Conservation (phyloP, 1,140 invertebrate species). For the Neodiprion lecontei region DNA sequence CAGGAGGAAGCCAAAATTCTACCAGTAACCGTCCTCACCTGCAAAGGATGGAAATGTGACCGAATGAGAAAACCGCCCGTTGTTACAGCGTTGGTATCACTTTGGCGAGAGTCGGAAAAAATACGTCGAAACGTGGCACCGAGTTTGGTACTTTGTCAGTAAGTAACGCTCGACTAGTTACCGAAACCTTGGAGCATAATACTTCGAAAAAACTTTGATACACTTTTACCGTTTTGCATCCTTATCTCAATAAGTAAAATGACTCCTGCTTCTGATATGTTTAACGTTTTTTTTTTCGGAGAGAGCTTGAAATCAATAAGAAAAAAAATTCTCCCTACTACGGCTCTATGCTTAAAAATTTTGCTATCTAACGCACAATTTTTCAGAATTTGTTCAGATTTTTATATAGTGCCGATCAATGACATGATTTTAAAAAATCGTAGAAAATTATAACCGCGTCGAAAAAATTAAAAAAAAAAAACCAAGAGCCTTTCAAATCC, state of each 20-base stretch:
- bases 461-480: no score
- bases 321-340: background rate
- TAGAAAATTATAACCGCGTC: no score
- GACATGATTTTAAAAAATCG: no score
- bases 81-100: conserved; percentile 29
- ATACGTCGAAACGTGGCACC: conserved; percentile 33
- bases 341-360: no score
- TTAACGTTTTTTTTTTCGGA: background rate
- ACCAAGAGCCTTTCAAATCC: no score
- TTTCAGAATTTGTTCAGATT: no score
- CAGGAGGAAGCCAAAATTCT: conserved; percentile 19
- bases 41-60: conserved; percentile 35
- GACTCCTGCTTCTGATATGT: no score
- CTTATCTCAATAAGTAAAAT: background rate
- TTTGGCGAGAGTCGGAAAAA: conserved; percentile 39
- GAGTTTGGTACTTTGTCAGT: conserved; percentile 39
- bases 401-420: no score
- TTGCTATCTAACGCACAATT: no score
- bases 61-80: conserved; percentile 30
- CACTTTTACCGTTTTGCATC: no score
- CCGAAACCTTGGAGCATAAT: conserved; percentile 11
- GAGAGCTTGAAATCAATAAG: background rate
- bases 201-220: background rate
- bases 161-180: conserved; percentile 8
- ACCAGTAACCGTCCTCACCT: conserved; percentile 34